A percentile compares a stretch with the other conserved stretches of the same genome.
phyloP scores from a whole-genome alignment of 2,797 vertebrate species.

The Xyrichtys novacula region DNA sequence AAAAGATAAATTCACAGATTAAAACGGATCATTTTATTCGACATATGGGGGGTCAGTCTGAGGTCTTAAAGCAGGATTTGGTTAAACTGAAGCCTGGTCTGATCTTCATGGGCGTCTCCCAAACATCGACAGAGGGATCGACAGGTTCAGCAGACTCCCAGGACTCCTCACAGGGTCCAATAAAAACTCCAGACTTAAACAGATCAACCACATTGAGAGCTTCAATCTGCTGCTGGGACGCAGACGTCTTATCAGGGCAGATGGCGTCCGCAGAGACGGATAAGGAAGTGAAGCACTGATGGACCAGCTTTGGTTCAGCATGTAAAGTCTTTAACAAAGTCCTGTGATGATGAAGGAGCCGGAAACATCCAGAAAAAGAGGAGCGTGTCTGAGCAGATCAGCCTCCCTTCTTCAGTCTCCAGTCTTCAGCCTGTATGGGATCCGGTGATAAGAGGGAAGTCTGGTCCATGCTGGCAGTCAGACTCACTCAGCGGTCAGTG shows the following conservation, averaged over 20 bases:
- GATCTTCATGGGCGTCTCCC: not conserved
- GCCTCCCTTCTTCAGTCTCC: not conserved
- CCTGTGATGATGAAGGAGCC: not conserved
- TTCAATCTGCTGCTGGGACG: not conserved
- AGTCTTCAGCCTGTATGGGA: not conserved
- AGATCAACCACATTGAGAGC: constrained; percentile 5
- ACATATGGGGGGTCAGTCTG: not conserved
- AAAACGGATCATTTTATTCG: not conserved
- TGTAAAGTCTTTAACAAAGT: not conserved
- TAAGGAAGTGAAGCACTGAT: not conserved
- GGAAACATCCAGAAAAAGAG: constrained; percentile 4
- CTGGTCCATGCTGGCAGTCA: not conserved
- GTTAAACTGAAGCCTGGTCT: not conserved
- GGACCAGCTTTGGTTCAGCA: not conserved
- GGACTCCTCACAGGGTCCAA: not conserved
- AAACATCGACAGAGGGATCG: not conserved
- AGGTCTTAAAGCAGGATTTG: not conserved
- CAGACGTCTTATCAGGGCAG: not conserved
- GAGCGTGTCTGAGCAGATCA: not conserved
- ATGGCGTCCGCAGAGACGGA: not conserved
- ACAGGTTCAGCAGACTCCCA: constrained; percentile 3
- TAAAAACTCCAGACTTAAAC: not conserved
- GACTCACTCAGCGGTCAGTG: not conserved
- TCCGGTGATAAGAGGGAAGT: constrained; percentile 3
- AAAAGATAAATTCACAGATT: not conserved